Evolutionary conservation across 2,888 invertebrate species (phyloP), one percentile per base, ranked within the genome.

Genomic region (Nudaria mundana): DNA sequence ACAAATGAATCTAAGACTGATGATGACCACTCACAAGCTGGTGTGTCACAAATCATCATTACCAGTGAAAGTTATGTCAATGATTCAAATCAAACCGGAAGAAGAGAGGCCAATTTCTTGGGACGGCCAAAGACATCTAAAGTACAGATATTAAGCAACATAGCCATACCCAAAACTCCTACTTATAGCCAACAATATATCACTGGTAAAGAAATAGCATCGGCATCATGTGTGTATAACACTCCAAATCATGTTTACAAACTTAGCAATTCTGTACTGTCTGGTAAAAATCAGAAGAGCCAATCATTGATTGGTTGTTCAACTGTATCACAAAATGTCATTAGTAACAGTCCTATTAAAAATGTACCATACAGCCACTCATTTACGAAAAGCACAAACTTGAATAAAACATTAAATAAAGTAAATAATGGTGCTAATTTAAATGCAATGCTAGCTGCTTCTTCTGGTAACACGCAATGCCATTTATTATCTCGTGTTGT

Each of bases 101-200:
- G 81, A 53, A 77, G 83, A 63, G 87, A 88, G 46, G 77, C 86
- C 12, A 84, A 71, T 60, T 87, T 83, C 40, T 68, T 81, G 33
- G 69, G 71, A 25, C 61, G 81, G 51, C 79, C 83, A 1, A 87
- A 88, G 48, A 48, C 80, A 37, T 81, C 89, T 3, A 89, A 89
- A 73, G 89, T 89, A 29, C 89, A 89, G 55, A 89, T 89, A 59
- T 69, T 89, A 48, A 89, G 89, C 51, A 89, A 88, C 49, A 85
- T 89, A 70, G 79, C 88, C 44, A 63, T 89, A 53, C 84, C 88
- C 2, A 88, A 88, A 64, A 82, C 68, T 52, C 66, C 86, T 31
- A 78, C 67, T 56, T 86, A 81, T 53, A 72, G 78, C 16, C 85
- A 81, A 50, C 81, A 81, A 52, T 87, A 81, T 47, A 70, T 83